Conservation (phyloP, 2,888 invertebrate genomes). For the Nephrotoma guestfalica region DNA sequence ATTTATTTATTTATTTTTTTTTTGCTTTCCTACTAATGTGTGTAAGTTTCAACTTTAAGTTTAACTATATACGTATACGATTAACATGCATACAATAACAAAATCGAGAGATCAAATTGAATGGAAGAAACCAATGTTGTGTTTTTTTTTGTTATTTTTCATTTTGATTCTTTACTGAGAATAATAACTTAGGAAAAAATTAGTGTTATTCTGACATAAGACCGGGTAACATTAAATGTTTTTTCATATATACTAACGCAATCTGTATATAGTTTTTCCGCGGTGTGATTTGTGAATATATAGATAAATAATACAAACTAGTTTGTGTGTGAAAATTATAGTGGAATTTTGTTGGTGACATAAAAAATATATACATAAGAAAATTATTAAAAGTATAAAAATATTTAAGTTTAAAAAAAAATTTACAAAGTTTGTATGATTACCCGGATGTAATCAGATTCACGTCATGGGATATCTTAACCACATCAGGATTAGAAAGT, state of each 20-base stretch:
- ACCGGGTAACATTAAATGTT: not conserved
- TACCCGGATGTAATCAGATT: constrained; percentile 1
- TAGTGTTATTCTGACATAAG: constrained; percentile 4
- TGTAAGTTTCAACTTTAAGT: not conserved
- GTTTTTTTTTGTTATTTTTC: not conserved
- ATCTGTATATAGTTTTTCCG: not conserved
- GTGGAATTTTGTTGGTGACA: not conserved
- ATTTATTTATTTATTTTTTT: constrained; percentile 1
- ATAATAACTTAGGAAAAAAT: not conserved
- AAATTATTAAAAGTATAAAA: not conserved
- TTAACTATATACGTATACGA: not conserved
- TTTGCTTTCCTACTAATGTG: not conserved
- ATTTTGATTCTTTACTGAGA: not conserved
- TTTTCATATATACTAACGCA: not conserved
- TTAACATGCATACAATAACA: not conserved
- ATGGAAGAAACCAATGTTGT: constrained; percentile 2
- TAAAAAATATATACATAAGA: not conserved
- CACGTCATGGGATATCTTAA: not conserved
- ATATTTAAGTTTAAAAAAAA: not conserved
- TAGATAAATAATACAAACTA: not conserved
- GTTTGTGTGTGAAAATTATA: not conserved
- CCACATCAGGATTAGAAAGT: constrained; percentile 3
- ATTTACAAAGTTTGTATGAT: not conserved
- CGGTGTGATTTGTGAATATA: not conserved
- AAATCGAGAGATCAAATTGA: constrained; percentile 4